A percentile compares a stretch with the other conserved stretches of the same genome.
These are phyloP conservation scores for Conops quadrifasciatus DNA, from an alignment of 2,888 invertebrate genomes.

Conservation along the genomic window DNA sequence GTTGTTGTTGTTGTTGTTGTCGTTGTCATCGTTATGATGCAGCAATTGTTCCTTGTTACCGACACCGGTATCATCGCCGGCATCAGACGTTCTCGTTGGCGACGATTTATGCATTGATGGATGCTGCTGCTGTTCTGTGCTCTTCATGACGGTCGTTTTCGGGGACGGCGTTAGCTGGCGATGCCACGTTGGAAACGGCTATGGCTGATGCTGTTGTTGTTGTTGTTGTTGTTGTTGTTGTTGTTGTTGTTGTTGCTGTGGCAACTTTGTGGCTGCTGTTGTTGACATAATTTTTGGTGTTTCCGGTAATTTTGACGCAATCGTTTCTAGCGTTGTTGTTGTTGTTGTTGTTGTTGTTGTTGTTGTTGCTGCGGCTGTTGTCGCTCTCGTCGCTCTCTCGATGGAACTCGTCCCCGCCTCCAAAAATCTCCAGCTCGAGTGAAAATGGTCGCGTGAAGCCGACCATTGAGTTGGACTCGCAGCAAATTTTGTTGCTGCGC, in stretches of 20 bases:
- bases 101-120: constrained; percentile 31
- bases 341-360: constrained; percentile 7
- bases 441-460: background rate
- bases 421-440: background rate
- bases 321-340: constrained; percentile 3
- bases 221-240: constrained; percentile 15
- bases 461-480: background rate
- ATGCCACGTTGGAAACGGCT: background rate
- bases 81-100: background rate
- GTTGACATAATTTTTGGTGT: constrained; percentile 13
- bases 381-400: background rate
- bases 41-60: constrained; percentile 17
- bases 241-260: background rate
- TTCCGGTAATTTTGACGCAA: constrained; percentile 23
- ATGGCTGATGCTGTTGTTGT: constrained; percentile 42
- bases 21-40: constrained; percentile 42
- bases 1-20: constrained; percentile 35
- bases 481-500: background rate
- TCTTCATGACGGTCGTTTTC: too few species aligned
- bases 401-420: background rate
- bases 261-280: constrained; percentile 49
- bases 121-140: background rate
- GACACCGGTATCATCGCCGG: constrained; percentile 25
- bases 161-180: background rate
- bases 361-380: background rate